Conservation (phyloP, 2,113 vertebrate genomes). For the Oryzias curvinotus region DNA sequence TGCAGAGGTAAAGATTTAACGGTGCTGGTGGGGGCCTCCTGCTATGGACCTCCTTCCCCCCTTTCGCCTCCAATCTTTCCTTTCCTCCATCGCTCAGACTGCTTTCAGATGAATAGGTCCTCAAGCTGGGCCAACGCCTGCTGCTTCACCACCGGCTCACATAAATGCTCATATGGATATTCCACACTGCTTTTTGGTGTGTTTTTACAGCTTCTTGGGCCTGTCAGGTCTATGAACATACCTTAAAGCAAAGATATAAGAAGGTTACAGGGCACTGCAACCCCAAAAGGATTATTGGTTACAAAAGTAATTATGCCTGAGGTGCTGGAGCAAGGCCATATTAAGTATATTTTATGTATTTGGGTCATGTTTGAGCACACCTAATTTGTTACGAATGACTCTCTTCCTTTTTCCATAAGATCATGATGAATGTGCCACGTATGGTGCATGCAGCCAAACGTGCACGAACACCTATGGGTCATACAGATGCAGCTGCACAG, state of each 20-base stretch:
- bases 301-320: slow-evolving; percentile 65
- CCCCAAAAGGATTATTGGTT: slow-evolving; percentile 48
- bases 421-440: slow-evolving; percentile 89
- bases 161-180: slow-evolving; percentile 1
- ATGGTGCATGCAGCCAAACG: slow-evolving; percentile 92
- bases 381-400: slow-evolving; percentile 80
- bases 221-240: slow-evolving; percentile 2
- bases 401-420: slow-evolving; percentile 78
- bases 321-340: slow-evolving; percentile 64
- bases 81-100: slow-evolving; percentile 42
- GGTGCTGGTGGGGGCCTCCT: slow-evolving; percentile 1
- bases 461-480: slow-evolving; percentile 92
- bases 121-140: no score
- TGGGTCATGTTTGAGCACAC: slow-evolving; percentile 78
- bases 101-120: slow-evolving; percentile 45
- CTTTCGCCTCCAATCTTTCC: slow-evolving; percentile 13
- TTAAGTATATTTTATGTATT: slow-evolving; percentile 79
- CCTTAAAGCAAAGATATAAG: slow-evolving; percentile 8
- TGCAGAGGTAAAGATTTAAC: slow-evolving; percentile 84
- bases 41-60: neutral
- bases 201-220: neutral
- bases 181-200: neutral
- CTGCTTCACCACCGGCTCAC: slow-evolving; percentile 10
- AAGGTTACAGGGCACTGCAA: slow-evolving; percentile 19
- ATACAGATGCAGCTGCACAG: slow-evolving; percentile 89